These are phyloP conservation scores for Aphyosemion australe DNA, from an alignment of 2,113 vertebrate genomes.

Conservation along the genomic window DNA sequence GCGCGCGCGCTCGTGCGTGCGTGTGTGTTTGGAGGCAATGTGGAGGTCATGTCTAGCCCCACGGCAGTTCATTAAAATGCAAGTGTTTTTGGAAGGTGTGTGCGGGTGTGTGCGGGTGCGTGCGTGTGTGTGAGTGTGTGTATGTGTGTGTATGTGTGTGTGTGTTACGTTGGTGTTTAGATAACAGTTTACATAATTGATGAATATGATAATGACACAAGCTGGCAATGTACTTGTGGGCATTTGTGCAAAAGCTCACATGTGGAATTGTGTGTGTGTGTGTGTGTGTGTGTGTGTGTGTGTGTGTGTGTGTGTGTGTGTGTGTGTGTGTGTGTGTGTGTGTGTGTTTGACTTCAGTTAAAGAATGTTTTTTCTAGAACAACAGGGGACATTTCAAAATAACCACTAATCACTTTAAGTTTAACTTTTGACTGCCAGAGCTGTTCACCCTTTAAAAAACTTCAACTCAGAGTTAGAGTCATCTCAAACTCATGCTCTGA, in stretches of 20 bases:
- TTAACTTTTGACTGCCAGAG: too few species aligned
- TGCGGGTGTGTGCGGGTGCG: conserved; percentile 3
- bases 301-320: too few species aligned
- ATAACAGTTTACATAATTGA: conserved; percentile 84
- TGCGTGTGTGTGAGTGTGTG: conserved; percentile 32
- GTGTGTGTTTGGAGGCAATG: conserved; percentile 38
- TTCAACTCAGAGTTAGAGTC: too few species aligned
- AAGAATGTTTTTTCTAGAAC: too few species aligned
- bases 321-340: too few species aligned
- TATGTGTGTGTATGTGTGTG: conserved; percentile 12
- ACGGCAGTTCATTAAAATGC: conserved; percentile 77
- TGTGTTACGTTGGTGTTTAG: conserved; percentile 66
- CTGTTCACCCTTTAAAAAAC: too few species aligned
- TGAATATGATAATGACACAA: conserved; percentile 85
- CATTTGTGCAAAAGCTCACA: conserved; percentile 45
- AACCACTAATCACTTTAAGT: too few species aligned
- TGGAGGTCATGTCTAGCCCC: conserved; percentile 71
- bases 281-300: background rate
- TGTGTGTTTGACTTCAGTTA: too few species aligned
- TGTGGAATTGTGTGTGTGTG: conserved; percentile 20
- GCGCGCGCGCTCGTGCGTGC: conserved; percentile 33
- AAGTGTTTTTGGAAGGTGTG: conserved; percentile 67
- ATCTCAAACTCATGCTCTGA: too few species aligned
- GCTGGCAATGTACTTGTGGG: conserved; percentile 67
- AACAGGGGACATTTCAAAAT: too few species aligned